phyloP scores from a whole-genome alignment of 2,888 invertebrate genomes.

The Hypena proboscidalis region DNA sequence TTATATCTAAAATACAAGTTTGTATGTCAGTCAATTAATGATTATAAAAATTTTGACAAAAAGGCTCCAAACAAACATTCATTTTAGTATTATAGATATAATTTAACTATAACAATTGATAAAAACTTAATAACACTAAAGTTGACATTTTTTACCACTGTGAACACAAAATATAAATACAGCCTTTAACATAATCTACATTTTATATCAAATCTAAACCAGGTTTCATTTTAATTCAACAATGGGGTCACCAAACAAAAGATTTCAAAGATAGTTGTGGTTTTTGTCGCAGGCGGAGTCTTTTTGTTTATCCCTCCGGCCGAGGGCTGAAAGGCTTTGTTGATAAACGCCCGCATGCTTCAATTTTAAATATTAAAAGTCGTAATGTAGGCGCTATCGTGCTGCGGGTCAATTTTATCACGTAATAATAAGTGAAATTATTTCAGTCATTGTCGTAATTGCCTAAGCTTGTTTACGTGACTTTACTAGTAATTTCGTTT shows the following conservation, averaged over 20 bases:
- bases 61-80: too few species aligned
- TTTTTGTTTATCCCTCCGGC: constrained; percentile 34
- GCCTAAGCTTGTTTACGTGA: constrained; percentile 6
- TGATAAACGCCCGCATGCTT: constrained; percentile 44
- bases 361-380: constrained; percentile 39
- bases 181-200: neutral
- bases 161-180: too few species aligned
- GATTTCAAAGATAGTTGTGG: constrained; percentile 28
- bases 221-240: constrained; percentile 29
- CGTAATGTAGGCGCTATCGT: constrained; percentile 17
- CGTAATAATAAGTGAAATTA: constrained; percentile 3
- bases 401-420: constrained; percentile 19
- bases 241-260: constrained; percentile 35
- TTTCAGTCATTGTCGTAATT: constrained; percentile 4
- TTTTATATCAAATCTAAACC: constrained; percentile 3
- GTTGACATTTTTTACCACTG: too few species aligned
- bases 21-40: too few species aligned
- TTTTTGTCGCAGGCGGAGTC: constrained; percentile 26
- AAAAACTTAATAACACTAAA: too few species aligned
- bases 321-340: constrained; percentile 36
- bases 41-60: too few species aligned
- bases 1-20: too few species aligned
- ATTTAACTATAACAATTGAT: too few species aligned
- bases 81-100: too few species aligned
- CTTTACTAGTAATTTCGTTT: constrained; percentile 2